Base-by-base conservation (phyloP, 2,797 vertebrate species). In the Crax fasciolata region DNA sequence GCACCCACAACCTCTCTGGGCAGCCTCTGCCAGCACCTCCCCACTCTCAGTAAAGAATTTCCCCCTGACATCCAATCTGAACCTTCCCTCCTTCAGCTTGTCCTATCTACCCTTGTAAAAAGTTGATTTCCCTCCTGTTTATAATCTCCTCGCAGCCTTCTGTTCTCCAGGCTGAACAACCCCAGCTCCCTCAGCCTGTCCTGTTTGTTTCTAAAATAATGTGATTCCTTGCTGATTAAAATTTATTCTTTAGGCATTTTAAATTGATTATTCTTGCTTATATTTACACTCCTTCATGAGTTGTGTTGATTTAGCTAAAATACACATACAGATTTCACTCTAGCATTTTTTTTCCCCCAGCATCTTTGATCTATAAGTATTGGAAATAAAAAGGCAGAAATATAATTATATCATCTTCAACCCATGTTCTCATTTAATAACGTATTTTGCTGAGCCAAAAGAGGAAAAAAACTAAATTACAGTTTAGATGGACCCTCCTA, bases 381-480 rank as follows among this genome's bases (percentile, higher is more conserved):
- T 86, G 57, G 44, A 88, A 93, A 67, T 75, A 88, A 58, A 81
- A 88, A 48, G 11, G 15, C 32, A 74, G 66, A 89, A 83, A 87
- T 63, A 43, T 24, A 49, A 15, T 57, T 58, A 74, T 57, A 62
- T 77, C 25, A 13, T 71, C 20, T 88, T 10, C 27, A 95, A 28
- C 7, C 6, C 30, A 15, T 57, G 59, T 46, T 82, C 44, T 63
- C 49, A 65, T 92, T 76, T 89, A 87, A 48, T 57, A 84, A 68
- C 46, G 9, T 74, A 51, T 54, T 83, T 93, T 58, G 49, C 71
- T 85, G 58, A 94, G 30, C 10, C 61, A 32, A 81, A 90, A 51
- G 14, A 87, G 62, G 21, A 57, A 71, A 85, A 68, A 65, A 3
- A 43, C 38, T 27, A 3, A 79, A 0, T 25, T 72, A 70, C 25